Conservation (phyloP, 2,888 invertebrate species). For the Nesidiocoris tenuis region DNA sequence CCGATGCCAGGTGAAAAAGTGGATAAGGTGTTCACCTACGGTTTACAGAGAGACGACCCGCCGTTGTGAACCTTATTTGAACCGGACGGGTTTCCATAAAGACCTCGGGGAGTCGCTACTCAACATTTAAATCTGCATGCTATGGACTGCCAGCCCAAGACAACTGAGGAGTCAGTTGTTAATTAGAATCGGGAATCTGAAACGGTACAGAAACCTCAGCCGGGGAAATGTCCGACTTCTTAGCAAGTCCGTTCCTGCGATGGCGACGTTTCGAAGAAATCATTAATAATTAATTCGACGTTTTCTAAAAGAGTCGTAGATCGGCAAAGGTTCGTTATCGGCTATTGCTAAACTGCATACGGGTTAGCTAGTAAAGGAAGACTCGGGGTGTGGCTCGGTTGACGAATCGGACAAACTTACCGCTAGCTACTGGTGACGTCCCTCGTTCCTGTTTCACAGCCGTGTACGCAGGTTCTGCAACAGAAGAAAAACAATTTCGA, state of each 20-base stretch:
- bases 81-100: slow-evolving; percentile 36
- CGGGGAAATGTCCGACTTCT: background rate
- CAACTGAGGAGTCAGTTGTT: slow-evolving; percentile 12
- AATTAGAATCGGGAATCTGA: slow-evolving; percentile 39
- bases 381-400: background rate
- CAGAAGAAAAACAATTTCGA: background rate
- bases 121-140: slow-evolving; percentile 33
- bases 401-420: slow-evolving; percentile 13
- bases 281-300: slow-evolving; percentile 39
- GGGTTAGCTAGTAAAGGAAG: background rate
- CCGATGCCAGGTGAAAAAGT: background rate
- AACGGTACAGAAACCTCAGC: slow-evolving; percentile 32
- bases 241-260: background rate
- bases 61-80: slow-evolving; percentile 27
- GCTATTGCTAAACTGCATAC: background rate
- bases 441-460: slow-evolving; percentile 38
- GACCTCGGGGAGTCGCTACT: slow-evolving; percentile 21
- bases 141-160: background rate
- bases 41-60: background rate
- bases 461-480: slow-evolving; percentile 27
- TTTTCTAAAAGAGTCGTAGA: background rate
- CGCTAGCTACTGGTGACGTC: slow-evolving; percentile 35
- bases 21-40: background rate
- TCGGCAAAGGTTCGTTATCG: background rate
- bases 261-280: slow-evolving; percentile 29